Evolutionary conservation across 2,888 invertebrate species (phyloP).

Genomic region (Andrena bucephala): DNA sequence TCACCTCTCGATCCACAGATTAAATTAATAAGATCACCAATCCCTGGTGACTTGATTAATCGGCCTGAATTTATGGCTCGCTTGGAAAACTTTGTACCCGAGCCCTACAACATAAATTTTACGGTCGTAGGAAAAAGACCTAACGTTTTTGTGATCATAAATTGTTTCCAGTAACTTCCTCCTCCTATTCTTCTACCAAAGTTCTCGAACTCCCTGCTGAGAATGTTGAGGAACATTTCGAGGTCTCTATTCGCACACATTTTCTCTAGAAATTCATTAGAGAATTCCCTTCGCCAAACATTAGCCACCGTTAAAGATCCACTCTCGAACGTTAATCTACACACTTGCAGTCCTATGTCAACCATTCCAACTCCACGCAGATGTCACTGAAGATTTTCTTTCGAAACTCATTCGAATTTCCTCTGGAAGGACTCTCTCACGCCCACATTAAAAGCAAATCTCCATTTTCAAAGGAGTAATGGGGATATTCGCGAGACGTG

Average conservation of each 20-base stretch:
- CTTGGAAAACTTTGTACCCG: conserved; percentile 7
- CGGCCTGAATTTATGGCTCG: conserved; percentile 31
- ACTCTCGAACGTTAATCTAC: too few relatives aligned
- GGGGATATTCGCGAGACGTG: background rate
- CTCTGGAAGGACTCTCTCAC: too few relatives aligned
- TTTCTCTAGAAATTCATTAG: too few relatives aligned
- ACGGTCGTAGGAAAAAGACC: conserved; percentile 34
- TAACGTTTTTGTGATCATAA: conserved; percentile 23
- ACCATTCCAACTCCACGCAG: too few relatives aligned
- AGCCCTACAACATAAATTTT: conserved; percentile 34
- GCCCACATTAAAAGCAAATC: too few relatives aligned
- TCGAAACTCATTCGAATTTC: too few relatives aligned
- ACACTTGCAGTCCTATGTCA: too few relatives aligned
- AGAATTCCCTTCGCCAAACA: too few relatives aligned
- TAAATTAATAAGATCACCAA: conserved; percentile 44
- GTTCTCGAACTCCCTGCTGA: background rate
- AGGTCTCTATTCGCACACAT: background rate
- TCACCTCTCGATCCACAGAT: conserved; percentile 48
- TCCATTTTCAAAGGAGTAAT: background rate
- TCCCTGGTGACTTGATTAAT: conserved; percentile 41
- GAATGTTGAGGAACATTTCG: background rate
- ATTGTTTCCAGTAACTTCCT: conserved; percentile 28
- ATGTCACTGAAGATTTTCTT: too few relatives aligned
- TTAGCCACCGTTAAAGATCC: too few relatives aligned
- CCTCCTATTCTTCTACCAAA: background rate